phyloP scores from a whole-genome alignment of 1,140 invertebrate genomes.

The Drosophila repletoides region DNA sequence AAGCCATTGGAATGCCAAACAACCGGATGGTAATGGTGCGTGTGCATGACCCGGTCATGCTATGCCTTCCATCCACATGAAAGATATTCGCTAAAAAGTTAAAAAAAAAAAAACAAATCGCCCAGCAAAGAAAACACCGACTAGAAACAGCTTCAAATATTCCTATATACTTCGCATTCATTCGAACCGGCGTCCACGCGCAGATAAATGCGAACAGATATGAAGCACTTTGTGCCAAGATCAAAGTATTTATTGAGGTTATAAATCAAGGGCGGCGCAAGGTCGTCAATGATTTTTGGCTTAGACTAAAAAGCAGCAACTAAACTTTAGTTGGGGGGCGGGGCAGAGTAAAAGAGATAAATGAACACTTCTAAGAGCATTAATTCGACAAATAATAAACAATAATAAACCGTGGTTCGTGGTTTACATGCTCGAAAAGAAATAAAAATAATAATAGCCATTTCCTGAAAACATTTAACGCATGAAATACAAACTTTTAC shows the following conservation, averaged over 20 bases:
- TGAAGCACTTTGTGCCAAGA: constrained; percentile 64
- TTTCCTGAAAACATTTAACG: no score
- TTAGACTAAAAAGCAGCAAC: constrained; percentile 28
- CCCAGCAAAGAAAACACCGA: constrained; percentile 5
- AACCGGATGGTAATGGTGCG: constrained; percentile 71
- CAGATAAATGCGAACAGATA: constrained; percentile 48
- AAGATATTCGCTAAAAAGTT: constrained; percentile 42
- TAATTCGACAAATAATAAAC: no score
- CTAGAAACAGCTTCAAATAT: neutral
- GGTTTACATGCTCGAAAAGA: no score
- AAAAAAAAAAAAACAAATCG: constrained; percentile 12
- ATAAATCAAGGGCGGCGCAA: constrained; percentile 67
- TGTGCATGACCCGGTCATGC: constrained; percentile 21
- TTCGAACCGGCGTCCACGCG: constrained; percentile 26
- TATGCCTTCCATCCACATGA: constrained; percentile 58
- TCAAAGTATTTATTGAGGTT: constrained; percentile 51
- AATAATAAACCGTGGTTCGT: no score
- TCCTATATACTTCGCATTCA: no score
- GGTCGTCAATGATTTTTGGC: constrained; percentile 33
- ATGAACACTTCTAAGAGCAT: no score
- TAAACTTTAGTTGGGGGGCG: no score
- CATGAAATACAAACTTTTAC: no score
- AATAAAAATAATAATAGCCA: no score
- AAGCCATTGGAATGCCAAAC: constrained; percentile 56
- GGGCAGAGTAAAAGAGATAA: no score